phyloP scores from a whole-genome alignment of 2,113 vertebrate genomes.

The Saccopteryx leptura region DNA sequence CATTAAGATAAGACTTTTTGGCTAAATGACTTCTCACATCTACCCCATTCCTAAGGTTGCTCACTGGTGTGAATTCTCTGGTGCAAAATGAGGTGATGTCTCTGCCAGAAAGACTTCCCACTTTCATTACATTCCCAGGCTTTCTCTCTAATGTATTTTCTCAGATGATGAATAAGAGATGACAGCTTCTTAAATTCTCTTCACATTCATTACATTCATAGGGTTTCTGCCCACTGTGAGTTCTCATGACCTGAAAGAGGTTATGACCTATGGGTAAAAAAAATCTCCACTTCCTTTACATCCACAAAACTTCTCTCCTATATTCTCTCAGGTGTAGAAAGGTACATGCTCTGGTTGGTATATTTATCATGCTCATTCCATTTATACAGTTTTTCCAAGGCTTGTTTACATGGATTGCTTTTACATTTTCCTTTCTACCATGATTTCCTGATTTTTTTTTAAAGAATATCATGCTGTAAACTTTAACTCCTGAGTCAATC shows the following conservation, averaged over 20 bases:
- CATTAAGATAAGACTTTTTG: background rate
- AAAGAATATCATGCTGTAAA: conserved; percentile 9
- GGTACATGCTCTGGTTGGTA: background rate
- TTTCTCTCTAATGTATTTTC: background rate
- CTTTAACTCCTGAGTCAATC: background rate
- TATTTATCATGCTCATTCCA: background rate
- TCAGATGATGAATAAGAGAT: background rate
- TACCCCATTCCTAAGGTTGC: background rate
- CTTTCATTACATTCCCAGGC: background rate
- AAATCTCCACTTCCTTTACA: background rate
- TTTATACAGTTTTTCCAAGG: background rate
- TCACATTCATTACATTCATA: background rate
- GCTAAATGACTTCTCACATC: background rate
- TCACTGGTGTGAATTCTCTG: background rate
- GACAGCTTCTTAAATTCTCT: conserved; percentile 23
- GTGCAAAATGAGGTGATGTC: background rate
- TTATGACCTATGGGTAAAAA: background rate
- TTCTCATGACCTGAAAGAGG: background rate
- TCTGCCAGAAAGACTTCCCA: background rate
- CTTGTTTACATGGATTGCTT: background rate
- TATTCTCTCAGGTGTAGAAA: background rate
- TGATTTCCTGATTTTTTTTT: background rate
- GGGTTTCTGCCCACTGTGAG: background rate
- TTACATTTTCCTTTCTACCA: background rate
- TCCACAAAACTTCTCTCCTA: background rate